These are phyloP conservation scores for Theristicus caerulescens DNA, from an alignment of 2,113 vertebrate species.

Conservation along the genomic window DNA sequence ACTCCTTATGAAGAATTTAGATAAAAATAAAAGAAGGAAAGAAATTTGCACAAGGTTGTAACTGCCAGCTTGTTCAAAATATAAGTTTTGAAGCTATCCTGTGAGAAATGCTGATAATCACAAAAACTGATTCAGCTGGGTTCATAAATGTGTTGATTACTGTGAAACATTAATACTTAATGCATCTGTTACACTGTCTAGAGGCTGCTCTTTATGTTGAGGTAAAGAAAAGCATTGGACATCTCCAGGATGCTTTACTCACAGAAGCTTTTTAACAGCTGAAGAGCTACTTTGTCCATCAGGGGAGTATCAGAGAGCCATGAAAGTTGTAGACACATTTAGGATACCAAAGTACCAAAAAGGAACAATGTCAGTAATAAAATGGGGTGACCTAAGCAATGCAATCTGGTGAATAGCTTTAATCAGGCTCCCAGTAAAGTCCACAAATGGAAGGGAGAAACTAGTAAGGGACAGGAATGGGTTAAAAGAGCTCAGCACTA, in stretches of 20 bases:
- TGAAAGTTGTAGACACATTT: not conserved
- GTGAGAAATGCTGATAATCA: not conserved
- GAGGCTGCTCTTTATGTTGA: not conserved
- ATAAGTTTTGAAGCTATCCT: not conserved
- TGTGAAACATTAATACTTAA: not conserved
- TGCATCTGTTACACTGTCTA: not conserved
- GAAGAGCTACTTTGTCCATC: not conserved
- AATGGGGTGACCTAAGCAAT: not conserved
- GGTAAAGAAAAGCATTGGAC: not conserved
- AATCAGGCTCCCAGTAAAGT: not conserved
- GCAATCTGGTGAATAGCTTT: not conserved
- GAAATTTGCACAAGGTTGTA: not conserved
- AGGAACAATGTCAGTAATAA: not conserved
- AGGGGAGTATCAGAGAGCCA: not conserved
- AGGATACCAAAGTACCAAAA: not conserved
- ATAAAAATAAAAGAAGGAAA: not conserved
- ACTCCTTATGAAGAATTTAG: not conserved
- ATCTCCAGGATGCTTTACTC: not conserved
- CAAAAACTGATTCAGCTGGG: not conserved
- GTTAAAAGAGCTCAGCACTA: not conserved
- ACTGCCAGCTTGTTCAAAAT: not conserved
- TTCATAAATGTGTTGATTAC: not conserved
- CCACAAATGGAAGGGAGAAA: not conserved
- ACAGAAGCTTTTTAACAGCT: not conserved
- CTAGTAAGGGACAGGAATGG: not conserved